A percentile compares a stretch with the other conserved stretches of the same genome.
Evolutionary conservation across 2,888 invertebrate genomes (phyloP).

Genomic region (Anthrax anthrax): DNA sequence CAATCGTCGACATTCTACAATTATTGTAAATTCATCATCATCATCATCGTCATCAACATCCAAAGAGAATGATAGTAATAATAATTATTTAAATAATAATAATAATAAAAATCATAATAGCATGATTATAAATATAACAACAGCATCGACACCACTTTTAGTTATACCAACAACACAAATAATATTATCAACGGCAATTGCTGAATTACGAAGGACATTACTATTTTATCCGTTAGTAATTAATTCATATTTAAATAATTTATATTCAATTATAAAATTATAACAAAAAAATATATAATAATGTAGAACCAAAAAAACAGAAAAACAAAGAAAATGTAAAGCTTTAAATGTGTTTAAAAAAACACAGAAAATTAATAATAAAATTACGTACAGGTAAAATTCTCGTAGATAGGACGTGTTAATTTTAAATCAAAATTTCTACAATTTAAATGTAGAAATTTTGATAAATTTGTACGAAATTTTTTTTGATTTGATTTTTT

Average conservation of each 20-base stretch:
- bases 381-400: too few species aligned
- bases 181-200: conserved; percentile 38
- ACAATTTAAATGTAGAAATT: too few species aligned
- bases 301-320: too few species aligned
- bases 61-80: not conserved
- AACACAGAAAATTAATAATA: too few species aligned
- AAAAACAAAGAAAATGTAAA: too few species aligned
- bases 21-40: too few species aligned
- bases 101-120: not conserved
- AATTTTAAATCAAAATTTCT: too few species aligned
- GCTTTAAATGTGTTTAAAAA: too few species aligned
- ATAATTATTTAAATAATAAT: not conserved
- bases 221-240: conserved; percentile 38
- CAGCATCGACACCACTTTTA: conserved; percentile 24
- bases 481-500: too few species aligned
- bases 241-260: conserved; percentile 2
- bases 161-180: conserved; percentile 37
- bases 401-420: too few species aligned
- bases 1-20: not conserved
- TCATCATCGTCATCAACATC: conserved; percentile 1
- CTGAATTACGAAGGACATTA: conserved; percentile 35
- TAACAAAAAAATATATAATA: too few species aligned
- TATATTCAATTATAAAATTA: not conserved
- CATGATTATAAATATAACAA: not conserved
- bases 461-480: too few species aligned